phyloP scores from a whole-genome alignment of 2,797 vertebrate species.

The Macropus fuliginosus region DNA sequence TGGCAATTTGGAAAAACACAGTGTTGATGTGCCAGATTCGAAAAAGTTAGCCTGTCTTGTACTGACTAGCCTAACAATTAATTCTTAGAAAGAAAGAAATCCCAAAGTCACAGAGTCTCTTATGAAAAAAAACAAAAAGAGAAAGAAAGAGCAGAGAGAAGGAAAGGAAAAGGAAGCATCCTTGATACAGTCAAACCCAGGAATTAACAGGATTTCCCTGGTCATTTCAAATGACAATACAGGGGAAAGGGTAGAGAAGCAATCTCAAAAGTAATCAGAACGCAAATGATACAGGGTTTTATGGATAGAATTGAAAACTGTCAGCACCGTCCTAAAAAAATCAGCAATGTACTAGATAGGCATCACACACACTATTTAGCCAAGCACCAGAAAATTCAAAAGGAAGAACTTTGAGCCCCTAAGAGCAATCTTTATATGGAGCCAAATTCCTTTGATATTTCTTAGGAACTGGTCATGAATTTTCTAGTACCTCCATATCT shows the following conservation, averaged over 20 bases:
- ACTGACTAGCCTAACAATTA: slow-evolving; percentile 4
- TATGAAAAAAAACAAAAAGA: neutral
- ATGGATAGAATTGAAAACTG: slow-evolving; percentile 44
- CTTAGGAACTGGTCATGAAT: slow-evolving; percentile 12
- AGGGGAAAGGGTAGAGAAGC: slow-evolving; percentile 9
- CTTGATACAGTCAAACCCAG: slow-evolving; percentile 14
- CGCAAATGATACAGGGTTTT: slow-evolving; percentile 36
- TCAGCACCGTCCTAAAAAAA: slow-evolving; percentile 35
- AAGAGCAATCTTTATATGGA: slow-evolving; percentile 11
- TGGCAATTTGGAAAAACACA: neutral
- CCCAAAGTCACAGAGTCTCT: neutral
- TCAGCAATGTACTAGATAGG: slow-evolving; percentile 5
- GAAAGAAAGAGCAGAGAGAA: too few relatives aligned
- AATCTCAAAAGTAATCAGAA: slow-evolving; percentile 47
- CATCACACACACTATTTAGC: neutral
- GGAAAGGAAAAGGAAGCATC: neutral
- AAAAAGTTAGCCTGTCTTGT: neutral
- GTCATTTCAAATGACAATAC: neutral
- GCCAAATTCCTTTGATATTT: slow-evolving; percentile 12
- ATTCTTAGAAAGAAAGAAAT: neutral
- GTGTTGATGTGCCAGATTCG: neutral
- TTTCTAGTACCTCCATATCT: neutral
- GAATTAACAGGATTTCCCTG: neutral
- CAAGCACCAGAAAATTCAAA: neutral
- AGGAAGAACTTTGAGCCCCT: neutral